Evolutionary conservation across 2,888 invertebrate genomes (phyloP), one percentile per base, ranked within the genome.

Genomic region (Aphodius sticticus): DNA sequence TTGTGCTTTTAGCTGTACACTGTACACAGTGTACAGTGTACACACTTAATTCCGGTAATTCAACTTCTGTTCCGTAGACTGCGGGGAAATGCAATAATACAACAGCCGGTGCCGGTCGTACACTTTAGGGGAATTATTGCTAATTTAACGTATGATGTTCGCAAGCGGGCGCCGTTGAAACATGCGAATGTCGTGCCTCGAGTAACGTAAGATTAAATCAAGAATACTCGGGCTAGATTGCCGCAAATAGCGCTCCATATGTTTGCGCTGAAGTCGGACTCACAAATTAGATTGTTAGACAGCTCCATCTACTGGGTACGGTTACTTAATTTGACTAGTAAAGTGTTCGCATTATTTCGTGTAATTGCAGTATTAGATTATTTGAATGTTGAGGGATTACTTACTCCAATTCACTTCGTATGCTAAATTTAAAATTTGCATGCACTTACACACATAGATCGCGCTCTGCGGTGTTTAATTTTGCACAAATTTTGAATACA

Each of bases 301-400:
- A 37, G 35, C 37, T n/a, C 12, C 74, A 36, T 36, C 35, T 36
- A 36, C 74, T 35, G 26, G 71, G 74, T 74, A 53, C 53, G 53
- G 53, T 53, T 53, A 53, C 53, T 53, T 53, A 74, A 74, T 74
- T 74, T 74, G 74, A 74, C 74, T 35, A 35, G n/a, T 26, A 37
- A 74, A 74, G 35, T 74, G 74, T 74, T 74, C 74, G 36, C 74
- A 74, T 74, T 74, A 74, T 37, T 74, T 37, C 74, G n/a, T n/a
- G 74, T 74, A 74, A 74, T 74, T 74, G 37, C 74, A 36, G 74
- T 16, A 35, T 53, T 53, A 53, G 53, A 53, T 53, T 53, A 53
- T 53, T 53, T 53, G 6, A 53, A 53, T 5, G 53, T 53, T 53
- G 53, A 53, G 53, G 53, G 53, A 53, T 53, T 53, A 53, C 53